Percentiles rank a stretch among this genome's conserved stretches.
Conservation (phyloP, 2,113 vertebrate species). For the Lathamus discolor region DNA sequence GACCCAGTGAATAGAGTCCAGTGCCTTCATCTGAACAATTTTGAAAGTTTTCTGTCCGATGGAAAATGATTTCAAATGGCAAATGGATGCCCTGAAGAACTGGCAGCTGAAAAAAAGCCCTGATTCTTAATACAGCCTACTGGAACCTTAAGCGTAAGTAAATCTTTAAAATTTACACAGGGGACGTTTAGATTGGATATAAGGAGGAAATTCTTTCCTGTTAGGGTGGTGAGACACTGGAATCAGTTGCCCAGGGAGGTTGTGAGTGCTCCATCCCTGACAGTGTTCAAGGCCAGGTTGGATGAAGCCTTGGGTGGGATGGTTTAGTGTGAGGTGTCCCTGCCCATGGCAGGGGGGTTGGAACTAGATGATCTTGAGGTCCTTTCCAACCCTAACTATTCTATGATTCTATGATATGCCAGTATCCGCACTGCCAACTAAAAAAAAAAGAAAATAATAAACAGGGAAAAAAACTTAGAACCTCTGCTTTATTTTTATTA, state of each 20-base stretch:
- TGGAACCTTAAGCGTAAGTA: neutral
- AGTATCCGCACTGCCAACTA: neutral
- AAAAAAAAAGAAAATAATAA: neutral
- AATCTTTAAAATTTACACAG: neutral
- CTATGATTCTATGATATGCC: neutral
- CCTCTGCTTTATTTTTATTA: neutral
- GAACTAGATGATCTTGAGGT: no score
- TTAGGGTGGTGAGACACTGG: no score
- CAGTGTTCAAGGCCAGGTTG: no score
- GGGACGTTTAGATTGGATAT: no score
- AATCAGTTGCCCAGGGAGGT: no score
- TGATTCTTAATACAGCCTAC: neutral
- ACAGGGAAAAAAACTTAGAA: neutral
- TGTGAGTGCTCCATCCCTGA: no score
- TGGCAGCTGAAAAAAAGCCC: neutral
- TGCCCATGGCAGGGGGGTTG: no score
- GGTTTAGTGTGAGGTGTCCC: no score
- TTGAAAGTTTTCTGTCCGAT: neutral
- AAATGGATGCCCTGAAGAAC: neutral
- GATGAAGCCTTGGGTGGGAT: no score
- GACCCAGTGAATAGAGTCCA: neutral
- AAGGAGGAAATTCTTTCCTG: no score
- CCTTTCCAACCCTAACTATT: no score
- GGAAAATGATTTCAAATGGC: neutral
- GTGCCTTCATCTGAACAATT: neutral